A percentile compares a stretch with the other conserved stretches of the same genome.
These are phyloP conservation scores for Ctenochaetus hawaiiensis DNA, from an alignment of 2,797 vertebrate genomes.

Conservation along the genomic window DNA sequence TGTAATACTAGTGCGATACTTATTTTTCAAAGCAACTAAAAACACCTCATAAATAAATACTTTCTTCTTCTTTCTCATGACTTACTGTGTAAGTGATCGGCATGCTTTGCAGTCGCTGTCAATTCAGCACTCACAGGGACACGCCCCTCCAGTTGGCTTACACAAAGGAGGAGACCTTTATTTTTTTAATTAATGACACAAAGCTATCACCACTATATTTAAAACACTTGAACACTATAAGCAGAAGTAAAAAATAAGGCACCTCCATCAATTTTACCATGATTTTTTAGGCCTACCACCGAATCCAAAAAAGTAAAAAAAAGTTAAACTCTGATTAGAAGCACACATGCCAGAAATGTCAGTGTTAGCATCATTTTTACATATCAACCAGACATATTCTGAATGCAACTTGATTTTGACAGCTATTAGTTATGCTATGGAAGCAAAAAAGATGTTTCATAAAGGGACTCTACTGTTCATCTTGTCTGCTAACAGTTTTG, in stretches of 20 bases:
- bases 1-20: no score
- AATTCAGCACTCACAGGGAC: background rate
- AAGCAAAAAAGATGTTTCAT: background rate
- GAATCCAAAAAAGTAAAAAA: background rate
- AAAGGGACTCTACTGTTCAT: background rate
- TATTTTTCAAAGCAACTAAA: background rate
- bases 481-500: background rate
- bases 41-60: background rate
- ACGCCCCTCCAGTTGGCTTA: background rate
- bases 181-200: background rate
- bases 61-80: no score
- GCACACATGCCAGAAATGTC: background rate
- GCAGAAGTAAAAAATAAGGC: no score
- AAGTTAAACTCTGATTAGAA: background rate
- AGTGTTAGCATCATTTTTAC: background rate
- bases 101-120: background rate
- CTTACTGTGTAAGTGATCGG: no score
- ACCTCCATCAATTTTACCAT: background rate
- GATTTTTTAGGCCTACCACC: background rate
- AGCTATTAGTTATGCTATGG: background rate
- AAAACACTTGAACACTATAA: background rate
- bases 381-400: background rate
- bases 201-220: background rate
- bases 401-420: background rate
- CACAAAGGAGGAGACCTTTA: background rate